Evolutionary conservation across 2,113 vertebrate genomes (phyloP).

Genomic region (Gallinago media): DNA sequence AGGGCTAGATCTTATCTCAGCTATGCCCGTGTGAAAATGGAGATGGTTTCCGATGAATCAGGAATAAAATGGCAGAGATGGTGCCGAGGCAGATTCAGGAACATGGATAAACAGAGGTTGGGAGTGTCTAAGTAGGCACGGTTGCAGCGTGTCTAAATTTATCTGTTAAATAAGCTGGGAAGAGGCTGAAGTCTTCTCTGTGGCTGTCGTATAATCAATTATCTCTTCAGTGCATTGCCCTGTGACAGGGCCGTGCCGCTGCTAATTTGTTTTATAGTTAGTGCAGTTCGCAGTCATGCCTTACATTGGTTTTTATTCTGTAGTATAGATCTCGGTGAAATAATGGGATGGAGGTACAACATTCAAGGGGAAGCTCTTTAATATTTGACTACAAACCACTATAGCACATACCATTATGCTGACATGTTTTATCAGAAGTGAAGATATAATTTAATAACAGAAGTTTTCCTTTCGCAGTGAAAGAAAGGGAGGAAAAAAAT

Average conservation of each 20-base stretch:
- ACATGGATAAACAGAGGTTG: neutral
- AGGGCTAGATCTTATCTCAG: neutral
- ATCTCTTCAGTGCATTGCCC: constrained; percentile 12
- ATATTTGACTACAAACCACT: neutral
- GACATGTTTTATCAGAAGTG: constrained; percentile 3
- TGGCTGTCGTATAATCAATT: constrained; percentile 5
- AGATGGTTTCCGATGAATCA: neutral
- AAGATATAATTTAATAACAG: constrained; percentile 11
- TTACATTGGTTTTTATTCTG: neutral
- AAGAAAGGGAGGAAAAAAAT: neutral
- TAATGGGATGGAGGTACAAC: neutral
- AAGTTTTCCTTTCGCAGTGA: neutral
- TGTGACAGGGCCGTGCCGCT: neutral
- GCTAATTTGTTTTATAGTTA: constrained; percentile 48
- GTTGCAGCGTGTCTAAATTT: neutral
- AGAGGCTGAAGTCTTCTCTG: constrained; percentile 23
- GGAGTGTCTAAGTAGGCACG: neutral
- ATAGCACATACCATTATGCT: neutral
- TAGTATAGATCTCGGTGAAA: neutral
- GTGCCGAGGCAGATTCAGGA: neutral
- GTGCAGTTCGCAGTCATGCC: neutral
- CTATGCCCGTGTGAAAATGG: neutral
- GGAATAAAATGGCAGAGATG: neutral
- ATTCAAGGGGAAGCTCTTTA: constrained; percentile 2
- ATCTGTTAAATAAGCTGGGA: neutral